Conservation (phyloP, 2,888 invertebrate species). For the Pristionchus fissidentatus region DNA sequence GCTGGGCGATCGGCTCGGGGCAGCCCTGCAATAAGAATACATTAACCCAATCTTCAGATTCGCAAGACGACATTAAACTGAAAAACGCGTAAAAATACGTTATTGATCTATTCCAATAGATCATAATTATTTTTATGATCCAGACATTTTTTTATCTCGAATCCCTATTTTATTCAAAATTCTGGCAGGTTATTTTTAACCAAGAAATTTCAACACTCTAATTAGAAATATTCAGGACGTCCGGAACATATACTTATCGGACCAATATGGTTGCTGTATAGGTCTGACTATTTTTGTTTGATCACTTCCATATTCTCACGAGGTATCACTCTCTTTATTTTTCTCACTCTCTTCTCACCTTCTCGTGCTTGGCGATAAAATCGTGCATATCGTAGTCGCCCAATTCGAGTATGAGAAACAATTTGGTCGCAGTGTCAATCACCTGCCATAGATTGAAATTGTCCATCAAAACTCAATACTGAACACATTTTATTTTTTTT, state of each 20-base stretch:
- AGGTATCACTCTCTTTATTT: too few species aligned
- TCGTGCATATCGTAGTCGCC: constrained; percentile 99
- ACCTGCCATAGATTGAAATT: constrained; percentile 53
- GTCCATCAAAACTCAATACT: background rate
- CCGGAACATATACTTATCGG: too few species aligned
- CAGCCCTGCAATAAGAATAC: constrained; percentile 81
- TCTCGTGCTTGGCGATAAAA: constrained; percentile 94
- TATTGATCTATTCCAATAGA: too few species aligned
- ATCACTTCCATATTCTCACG: background rate
- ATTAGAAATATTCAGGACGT: too few species aligned
- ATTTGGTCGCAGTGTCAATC: constrained; percentile 97
- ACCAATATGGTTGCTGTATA: too few species aligned
- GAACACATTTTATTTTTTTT: too few species aligned
- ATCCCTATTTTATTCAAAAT: background rate
- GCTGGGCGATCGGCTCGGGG: constrained; percentile 79
- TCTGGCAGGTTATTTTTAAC: too few species aligned
- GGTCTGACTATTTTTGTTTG: too few species aligned
- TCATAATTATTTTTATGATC: background rate
- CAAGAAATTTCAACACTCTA: too few species aligned
- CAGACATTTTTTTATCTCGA: background rate
- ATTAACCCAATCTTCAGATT: too few species aligned
- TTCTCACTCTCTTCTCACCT: constrained; percentile 48
- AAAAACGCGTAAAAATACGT: too few species aligned
- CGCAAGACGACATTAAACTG: too few species aligned
- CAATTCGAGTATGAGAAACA: constrained; percentile 88